These are phyloP conservation scores for Drosophila pseudoobscura DNA, from an alignment of 1,140 invertebrate genomes.

Conservation along the genomic window DNA sequence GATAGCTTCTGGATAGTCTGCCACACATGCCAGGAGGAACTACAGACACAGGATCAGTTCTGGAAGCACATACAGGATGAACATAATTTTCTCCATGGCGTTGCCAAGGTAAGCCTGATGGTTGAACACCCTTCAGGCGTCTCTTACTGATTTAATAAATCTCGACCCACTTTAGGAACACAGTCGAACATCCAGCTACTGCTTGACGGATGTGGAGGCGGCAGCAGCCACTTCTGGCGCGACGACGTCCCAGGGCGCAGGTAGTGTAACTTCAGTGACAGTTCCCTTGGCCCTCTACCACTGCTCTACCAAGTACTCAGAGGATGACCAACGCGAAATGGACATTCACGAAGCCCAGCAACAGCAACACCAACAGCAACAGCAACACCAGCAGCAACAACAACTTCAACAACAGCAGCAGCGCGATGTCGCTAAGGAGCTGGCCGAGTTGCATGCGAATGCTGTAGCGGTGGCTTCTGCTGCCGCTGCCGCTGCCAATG, in stretches of 20 bases:
- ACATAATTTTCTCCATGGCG: slow-evolving; percentile 78
- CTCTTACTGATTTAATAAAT: background rate
- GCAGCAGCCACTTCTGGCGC: slow-evolving; percentile 35
- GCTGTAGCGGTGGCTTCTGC: slow-evolving; percentile 54
- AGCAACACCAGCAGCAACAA: slow-evolving; percentile 37
- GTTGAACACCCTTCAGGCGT: slow-evolving; percentile 2
- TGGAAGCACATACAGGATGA: slow-evolving; percentile 82
- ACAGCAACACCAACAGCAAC: slow-evolving; percentile 33
- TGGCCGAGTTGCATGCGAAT: slow-evolving; percentile 61
- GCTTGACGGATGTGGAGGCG: slow-evolving; percentile 67
- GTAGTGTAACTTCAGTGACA: slow-evolving; percentile 47
- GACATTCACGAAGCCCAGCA: slow-evolving; percentile 52
- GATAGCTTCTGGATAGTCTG: slow-evolving; percentile 81
- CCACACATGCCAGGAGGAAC: slow-evolving; percentile 78
- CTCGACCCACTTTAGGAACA: slow-evolving; percentile 49
- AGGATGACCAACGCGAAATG: slow-evolving; percentile 64
- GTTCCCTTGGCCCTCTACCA: slow-evolving; percentile 65
- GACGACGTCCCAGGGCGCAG: slow-evolving; percentile 21
- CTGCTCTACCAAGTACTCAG: slow-evolving; percentile 65
- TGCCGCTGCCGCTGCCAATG: slow-evolving; percentile 30
- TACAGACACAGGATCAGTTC: slow-evolving; percentile 79
- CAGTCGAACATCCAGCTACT: slow-evolving; percentile 66
- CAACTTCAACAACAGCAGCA: slow-evolving; percentile 50
- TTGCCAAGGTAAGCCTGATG: slow-evolving; percentile 49
- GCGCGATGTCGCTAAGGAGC: slow-evolving; percentile 56